phyloP scores from a whole-genome alignment of 2,113 vertebrate species.

The cattle (Bos taurus) region ARS-UCD2.0 NC_037340.1:4505001-4505500 shows the following conservation, averaged over 20 bases:
- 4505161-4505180: not conserved
- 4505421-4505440: not conserved
- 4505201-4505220: not conserved
- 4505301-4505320: not conserved
- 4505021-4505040: not conserved
- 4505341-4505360: not conserved
- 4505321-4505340: not conserved
- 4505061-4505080: not conserved
- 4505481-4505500: not conserved
- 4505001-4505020: not conserved
- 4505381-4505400: not conserved
- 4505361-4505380: not conserved
- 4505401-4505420: not conserved
- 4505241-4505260: not conserved
- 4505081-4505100: not conserved
- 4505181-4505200: not conserved
- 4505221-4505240: not conserved
- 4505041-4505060: not conserved
- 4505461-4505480: not conserved
- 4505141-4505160: not conserved
- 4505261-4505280: not conserved
- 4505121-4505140: not conserved
- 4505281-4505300: not conserved
- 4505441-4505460: not conserved
- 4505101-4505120: fast-evolving